phyloP scores from a whole-genome alignment of 2,113 vertebrate genomes.

The Columbina picui region DNA sequence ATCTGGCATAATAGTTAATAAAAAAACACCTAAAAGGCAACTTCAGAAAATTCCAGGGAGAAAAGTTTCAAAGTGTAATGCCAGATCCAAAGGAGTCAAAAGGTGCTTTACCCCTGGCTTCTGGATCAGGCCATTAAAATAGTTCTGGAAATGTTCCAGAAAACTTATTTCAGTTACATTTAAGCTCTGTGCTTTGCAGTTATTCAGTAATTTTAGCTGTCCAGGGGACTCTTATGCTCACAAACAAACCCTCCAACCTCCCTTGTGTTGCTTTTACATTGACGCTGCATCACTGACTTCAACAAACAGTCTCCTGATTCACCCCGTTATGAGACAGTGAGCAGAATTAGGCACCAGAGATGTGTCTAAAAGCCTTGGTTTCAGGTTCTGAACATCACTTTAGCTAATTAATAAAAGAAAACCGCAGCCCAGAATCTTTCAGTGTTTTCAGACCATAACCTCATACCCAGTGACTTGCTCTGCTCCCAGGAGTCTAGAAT shows the following conservation, averaged over 20 bases:
- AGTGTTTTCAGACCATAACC: conserved; percentile 27
- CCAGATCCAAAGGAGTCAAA: not conserved
- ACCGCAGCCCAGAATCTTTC: conserved; percentile 48
- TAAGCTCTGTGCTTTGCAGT: conserved; percentile 15
- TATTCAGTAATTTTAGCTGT: conserved; percentile 54
- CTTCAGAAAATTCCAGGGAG: not conserved
- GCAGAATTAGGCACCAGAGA: conserved; percentile 57
- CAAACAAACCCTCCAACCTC: conserved; percentile 39
- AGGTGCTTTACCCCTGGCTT: not conserved
- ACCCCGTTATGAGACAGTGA: not conserved
- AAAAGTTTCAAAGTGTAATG: not conserved
- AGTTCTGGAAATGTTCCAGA: conserved; percentile 35
- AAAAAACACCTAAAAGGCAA: not conserved
- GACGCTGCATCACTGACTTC: conserved; percentile 24
- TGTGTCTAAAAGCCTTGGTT: conserved; percentile 65
- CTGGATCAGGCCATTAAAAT: conserved; percentile 30
- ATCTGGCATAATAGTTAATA: not conserved
- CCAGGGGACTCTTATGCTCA: conserved; percentile 12
- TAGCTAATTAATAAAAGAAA: conserved; percentile 66
- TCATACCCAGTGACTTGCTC: not conserved
- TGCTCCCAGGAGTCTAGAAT: not conserved
- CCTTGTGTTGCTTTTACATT: conserved; percentile 12
- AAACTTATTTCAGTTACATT: conserved; percentile 46
- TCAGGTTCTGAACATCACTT: conserved; percentile 55
- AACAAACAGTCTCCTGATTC: conserved; percentile 46